phyloP scores from a whole-genome alignment of 2,113 vertebrate genomes.

The Halichoerus grypus region DNA sequence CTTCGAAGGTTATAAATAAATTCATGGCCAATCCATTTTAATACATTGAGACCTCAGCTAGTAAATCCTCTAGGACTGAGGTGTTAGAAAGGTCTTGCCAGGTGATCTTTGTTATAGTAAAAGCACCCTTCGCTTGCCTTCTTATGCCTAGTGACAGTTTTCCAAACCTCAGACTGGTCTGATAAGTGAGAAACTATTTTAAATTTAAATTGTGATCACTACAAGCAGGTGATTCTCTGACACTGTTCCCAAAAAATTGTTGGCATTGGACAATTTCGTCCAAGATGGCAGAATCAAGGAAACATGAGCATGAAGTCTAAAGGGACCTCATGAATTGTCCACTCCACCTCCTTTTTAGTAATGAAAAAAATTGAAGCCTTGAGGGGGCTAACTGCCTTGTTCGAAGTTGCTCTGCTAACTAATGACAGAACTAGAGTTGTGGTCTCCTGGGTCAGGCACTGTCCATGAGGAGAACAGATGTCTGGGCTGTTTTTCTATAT shows the following conservation, averaged over 20 bases:
- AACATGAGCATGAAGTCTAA: background rate
- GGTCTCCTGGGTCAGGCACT: background rate
- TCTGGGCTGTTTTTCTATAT: background rate
- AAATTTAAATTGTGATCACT: conserved; percentile 37
- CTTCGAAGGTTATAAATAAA: background rate
- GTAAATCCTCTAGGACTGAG: background rate
- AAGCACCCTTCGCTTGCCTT: background rate
- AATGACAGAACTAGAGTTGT: background rate
- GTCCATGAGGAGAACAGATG: background rate
- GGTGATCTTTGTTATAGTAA: background rate
- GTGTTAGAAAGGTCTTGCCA: background rate
- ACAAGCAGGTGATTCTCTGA: background rate
- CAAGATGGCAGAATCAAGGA: background rate
- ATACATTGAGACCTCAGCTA: background rate
- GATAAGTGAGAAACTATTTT: background rate
- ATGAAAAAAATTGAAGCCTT: background rate
- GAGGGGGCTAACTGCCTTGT: background rate
- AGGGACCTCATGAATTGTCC: background rate
- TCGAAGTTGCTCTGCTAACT: background rate
- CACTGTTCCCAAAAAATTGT: background rate
- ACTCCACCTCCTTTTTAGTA: background rate
- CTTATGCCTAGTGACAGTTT: background rate
- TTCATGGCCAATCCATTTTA: background rate
- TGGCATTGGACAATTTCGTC: background rate
- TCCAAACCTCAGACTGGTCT: background rate